Base-by-base conservation (phyloP, 2,888 invertebrate genomes). In the Ochropacha duplaris region DNA sequence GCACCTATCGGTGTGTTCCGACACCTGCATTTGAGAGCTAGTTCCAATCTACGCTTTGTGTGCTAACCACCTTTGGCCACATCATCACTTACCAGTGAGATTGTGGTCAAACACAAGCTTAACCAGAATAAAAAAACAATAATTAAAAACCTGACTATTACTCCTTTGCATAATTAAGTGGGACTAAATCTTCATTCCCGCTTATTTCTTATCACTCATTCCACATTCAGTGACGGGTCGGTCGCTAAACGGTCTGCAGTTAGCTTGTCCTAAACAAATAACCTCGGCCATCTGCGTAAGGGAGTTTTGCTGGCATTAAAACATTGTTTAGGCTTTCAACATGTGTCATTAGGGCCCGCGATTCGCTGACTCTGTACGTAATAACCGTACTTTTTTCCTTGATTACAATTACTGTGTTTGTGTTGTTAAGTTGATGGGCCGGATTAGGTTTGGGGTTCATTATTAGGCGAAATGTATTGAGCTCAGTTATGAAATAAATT, bases 191-290 rank as follows among this genome's bases (percentile, higher is more conserved):
- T 24, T 52, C 12, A 31, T 31, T 22, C 5, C 51, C 72, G 71
- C 72, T 63, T 8, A 5, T 34, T 9, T 31, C 66, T 58, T 6
- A 9, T 59, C 0, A 11, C 65, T 69, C 54, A 49, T 4, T 4
- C 67, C 66, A 22, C 34, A 14, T 12, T 57, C 64, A 64, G 55
- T 69, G 69, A 71, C 79, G 78, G 78, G 78, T 74, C 81, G 81
- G 71, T 80, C 83, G 85, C 89, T 91, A 91, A 91, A 90, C 88
- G 90, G 83, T 79, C 79, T 81, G 84, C 90, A 84, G 90, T 91
- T 88, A 86, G 84, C 85, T 81, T 77, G 89, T 88, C 92, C 92
- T 91, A 90, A 92, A 89, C 90, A 92, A 92, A 92, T 90, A 91
- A 86, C 80, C 78, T 74, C 76, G 68, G 71, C 83, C 87, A 84